Evolutionary conservation across 2,797 vertebrate genomes (phyloP).

Genomic region (Pempheris klunzingeri): DNA sequence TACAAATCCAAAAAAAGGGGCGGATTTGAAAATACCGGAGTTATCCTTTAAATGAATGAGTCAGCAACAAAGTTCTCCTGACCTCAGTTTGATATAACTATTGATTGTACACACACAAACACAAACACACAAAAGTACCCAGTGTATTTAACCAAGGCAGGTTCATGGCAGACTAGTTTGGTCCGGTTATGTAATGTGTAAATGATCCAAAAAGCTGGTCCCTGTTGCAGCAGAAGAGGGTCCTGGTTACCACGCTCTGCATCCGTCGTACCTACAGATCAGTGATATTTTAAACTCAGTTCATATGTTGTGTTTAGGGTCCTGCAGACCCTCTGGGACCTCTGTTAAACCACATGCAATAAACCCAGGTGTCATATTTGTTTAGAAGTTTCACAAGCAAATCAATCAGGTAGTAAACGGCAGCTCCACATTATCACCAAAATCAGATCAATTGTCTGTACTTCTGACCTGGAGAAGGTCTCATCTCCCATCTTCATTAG

Average conservation of each 20-base stretch:
- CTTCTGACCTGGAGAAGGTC: no score
- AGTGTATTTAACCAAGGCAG: background rate
- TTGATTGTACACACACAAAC: background rate
- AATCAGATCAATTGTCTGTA: no score
- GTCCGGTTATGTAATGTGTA: background rate
- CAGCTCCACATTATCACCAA: no score
- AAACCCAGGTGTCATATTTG: no score
- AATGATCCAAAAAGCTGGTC: background rate
- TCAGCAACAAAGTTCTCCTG: background rate
- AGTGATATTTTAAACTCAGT: background rate
- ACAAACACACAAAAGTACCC: background rate
- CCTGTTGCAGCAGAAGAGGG: background rate
- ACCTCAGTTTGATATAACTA: conserved; percentile 8
- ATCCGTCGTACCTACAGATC: no score
- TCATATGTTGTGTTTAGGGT: background rate
- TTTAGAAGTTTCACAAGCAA: no score
- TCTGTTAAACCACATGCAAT: no score
- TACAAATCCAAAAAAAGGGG: no score
- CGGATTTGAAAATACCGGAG: no score
- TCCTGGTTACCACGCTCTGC: background rate
- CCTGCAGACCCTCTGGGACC: no score
- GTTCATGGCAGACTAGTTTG: background rate
- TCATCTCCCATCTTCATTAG: no score
- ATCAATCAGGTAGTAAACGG: no score
- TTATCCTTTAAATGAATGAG: background rate